phyloP scores from a whole-genome alignment of 2,113 vertebrate genomes.

The Poeciliopsis retropinna region DNA sequence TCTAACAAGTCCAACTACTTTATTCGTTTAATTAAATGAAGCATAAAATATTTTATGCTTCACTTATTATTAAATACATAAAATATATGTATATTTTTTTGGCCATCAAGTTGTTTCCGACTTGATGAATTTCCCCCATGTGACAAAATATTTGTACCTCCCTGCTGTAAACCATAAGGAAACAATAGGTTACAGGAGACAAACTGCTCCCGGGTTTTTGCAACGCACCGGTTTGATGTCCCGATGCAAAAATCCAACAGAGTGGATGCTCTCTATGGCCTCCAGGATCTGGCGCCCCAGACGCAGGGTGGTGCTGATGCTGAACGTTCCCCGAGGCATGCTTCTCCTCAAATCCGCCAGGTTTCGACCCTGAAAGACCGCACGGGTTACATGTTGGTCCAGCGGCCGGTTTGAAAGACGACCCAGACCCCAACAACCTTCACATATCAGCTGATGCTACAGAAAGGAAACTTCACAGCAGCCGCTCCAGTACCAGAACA shows the following conservation, averaged over 20 bases:
- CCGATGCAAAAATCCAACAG: conserved; percentile 95
- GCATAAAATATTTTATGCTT: too few relatives aligned
- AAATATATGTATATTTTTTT: too few relatives aligned
- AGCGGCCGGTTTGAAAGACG: not conserved
- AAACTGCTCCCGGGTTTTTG: not conserved
- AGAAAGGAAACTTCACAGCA: not conserved
- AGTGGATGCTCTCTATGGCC: conserved; percentile 98
- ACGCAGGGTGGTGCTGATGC: conserved; percentile 92
- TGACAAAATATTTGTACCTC: too few relatives aligned
- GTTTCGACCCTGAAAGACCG: conserved; percentile 89
- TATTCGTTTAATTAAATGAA: too few relatives aligned
- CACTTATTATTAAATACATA: too few relatives aligned
- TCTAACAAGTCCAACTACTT: too few relatives aligned
- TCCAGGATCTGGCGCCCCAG: conserved; percentile 96
- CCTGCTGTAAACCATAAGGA: not conserved
- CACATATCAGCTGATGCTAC: not conserved
- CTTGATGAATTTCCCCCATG: too few relatives aligned
- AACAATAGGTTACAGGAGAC: not conserved
- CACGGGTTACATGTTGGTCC: not conserved
- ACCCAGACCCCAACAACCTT: not conserved
- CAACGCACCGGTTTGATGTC: conserved; percentile 96
- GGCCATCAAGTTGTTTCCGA: too few relatives aligned
- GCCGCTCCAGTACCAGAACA: conserved; percentile 17
- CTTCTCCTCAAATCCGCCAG: conserved; percentile 96
- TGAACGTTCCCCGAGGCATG: conserved; percentile 93